Evolutionary conservation across 1,140 invertebrate species (phyloP).

Genomic region (Papilio machaon): DNA sequence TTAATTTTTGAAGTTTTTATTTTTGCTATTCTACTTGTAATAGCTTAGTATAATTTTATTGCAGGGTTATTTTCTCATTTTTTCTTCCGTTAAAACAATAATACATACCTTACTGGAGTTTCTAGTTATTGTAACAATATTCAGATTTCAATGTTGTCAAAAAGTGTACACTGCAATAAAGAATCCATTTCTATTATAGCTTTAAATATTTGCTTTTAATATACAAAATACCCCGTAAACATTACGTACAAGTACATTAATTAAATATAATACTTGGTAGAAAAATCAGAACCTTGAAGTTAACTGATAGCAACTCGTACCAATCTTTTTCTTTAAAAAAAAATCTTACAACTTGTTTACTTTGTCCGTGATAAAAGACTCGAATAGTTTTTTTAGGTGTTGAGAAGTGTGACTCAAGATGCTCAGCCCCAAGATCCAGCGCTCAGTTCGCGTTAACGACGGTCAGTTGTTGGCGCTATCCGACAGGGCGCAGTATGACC

Average conservation of each 20-base stretch:
- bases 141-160: conserved; percentile 31
- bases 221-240: too few species aligned
- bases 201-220: too few species aligned
- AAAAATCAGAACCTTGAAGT: too few species aligned
- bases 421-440: conserved; percentile 93
- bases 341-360: too few species aligned
- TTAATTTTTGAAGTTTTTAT: too few species aligned
- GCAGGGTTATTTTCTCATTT: neutral
- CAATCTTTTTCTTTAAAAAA: too few species aligned
- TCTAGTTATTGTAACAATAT: conserved; percentile 14
- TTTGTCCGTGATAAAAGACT: too few species aligned
- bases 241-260: too few species aligned
- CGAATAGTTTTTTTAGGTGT: neutral
- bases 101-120: neutral
- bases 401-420: conserved; percentile 67
- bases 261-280: too few species aligned
- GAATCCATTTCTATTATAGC: too few species aligned
- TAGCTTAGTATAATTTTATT: neutral
- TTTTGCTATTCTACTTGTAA: neutral
- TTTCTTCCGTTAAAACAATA: neutral
- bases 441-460: conserved; percentile 91
- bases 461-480: conserved; percentile 91
- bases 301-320: too few species aligned
- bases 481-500: conserved; percentile 91
- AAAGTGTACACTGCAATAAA: neutral